phyloP scores from a whole-genome alignment of 2,113 vertebrate species.

The Rhea pennata region DNA sequence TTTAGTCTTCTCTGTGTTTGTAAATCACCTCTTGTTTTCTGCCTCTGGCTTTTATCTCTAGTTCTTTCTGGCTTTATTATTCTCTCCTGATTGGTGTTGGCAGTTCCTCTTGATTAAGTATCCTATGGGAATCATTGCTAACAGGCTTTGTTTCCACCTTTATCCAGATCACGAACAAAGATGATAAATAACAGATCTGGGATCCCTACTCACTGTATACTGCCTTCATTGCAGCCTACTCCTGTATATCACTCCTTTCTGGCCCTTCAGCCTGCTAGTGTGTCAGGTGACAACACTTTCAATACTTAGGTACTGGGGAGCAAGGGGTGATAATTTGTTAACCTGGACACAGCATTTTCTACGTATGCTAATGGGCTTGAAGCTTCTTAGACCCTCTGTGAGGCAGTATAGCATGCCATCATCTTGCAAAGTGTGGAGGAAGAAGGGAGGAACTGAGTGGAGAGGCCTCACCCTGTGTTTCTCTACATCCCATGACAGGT shows the following conservation, averaged over 20 bases:
- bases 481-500: background rate
- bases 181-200: slow-evolving; percentile 8
- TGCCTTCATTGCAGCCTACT: background rate
- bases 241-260: background rate
- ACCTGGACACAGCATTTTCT: background rate
- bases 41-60: slow-evolving; percentile 11
- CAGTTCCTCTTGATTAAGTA: slow-evolving; percentile 45
- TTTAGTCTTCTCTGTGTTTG: background rate
- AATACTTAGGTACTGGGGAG: background rate
- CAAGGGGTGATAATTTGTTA: background rate
- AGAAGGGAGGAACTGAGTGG: background rate
- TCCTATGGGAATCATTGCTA: slow-evolving; percentile 49
- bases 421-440: background rate
- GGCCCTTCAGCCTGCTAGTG: background rate
- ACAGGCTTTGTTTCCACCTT: slow-evolving; percentile 35
- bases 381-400: background rate
- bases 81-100: slow-evolving; percentile 47
- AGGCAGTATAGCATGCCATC: background rate
- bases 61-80: slow-evolving; percentile 26
- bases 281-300: background rate
- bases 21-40: slow-evolving; percentile 6
- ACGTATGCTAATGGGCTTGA: background rate
- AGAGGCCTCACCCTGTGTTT: background rate
- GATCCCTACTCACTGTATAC: background rate
- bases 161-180: slow-evolving; percentile 26